phyloP scores from a whole-genome alignment of 2,113 vertebrate species.

The Dipodomys stephensi region DNA sequence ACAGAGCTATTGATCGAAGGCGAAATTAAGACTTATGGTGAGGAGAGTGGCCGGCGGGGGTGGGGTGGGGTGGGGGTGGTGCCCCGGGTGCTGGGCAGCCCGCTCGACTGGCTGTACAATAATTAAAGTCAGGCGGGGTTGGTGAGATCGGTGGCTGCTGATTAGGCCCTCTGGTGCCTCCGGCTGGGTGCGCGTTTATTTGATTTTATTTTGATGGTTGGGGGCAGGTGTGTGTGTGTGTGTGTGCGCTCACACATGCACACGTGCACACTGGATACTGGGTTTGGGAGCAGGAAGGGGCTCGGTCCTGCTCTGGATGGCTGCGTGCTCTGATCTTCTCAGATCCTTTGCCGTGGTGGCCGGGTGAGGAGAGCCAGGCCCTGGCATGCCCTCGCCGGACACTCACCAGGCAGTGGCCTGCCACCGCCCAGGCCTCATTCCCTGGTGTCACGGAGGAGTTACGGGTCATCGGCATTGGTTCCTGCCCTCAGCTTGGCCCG shows the following conservation, averaged over 20 bases:
- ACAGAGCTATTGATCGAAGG: constrained; percentile 48
- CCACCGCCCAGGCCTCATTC: not conserved
- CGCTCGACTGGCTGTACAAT: not conserved
- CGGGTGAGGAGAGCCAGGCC: no score
- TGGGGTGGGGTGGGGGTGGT: not conserved
- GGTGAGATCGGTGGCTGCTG: not conserved
- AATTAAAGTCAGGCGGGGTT: not conserved
- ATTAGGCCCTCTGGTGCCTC: not conserved
- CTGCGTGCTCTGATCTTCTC: not conserved
- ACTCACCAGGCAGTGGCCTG: not conserved
- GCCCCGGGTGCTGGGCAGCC: not conserved
- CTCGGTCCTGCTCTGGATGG: no score
- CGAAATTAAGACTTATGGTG: constrained; percentile 42
- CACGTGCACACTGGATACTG: no score
- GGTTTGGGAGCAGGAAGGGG: not conserved
- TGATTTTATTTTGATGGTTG: not conserved
- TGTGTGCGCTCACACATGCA: no score
- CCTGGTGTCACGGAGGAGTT: no score
- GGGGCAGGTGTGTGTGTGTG: not conserved
- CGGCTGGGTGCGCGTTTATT: not conserved
- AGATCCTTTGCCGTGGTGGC: not conserved
- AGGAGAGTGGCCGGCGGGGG: not conserved
- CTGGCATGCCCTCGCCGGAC: not conserved
- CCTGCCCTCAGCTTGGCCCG: not conserved
- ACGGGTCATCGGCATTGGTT: no score